Evolutionary conservation across 2,113 vertebrate genomes (phyloP).

Genomic region (Patagioenas fasciata): DNA sequence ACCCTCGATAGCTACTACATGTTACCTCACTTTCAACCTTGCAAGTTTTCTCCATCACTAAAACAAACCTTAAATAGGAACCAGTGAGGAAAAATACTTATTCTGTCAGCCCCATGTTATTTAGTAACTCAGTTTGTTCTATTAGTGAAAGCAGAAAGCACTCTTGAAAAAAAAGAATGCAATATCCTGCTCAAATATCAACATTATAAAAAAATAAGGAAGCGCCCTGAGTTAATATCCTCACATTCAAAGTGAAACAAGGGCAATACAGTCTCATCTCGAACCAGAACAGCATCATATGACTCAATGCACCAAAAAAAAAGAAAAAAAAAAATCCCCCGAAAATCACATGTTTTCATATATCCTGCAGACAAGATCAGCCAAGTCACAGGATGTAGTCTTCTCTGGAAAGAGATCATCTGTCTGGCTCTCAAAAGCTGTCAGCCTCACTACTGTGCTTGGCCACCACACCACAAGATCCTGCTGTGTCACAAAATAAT

Average conservation of each 20-base stretch:
- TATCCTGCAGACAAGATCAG: conserved; percentile 39
- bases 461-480: neutral
- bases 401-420: neutral
- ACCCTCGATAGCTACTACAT: neutral
- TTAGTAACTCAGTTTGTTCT: neutral
- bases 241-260: conserved; percentile 3
- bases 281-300: conserved; percentile 14
- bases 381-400: conserved; percentile 8
- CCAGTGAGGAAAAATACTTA: neutral
- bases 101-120: neutral
- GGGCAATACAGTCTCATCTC: conserved; percentile 3
- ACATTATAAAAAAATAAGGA: conserved; percentile 36
- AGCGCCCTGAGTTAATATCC: neutral
- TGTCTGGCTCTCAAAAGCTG: neutral
- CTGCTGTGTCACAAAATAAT: neutral
- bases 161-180: neutral
- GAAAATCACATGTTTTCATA: conserved; percentile 54
- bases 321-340: neutral
- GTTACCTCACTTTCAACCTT: neutral
- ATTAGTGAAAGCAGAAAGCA: neutral
- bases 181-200: conserved; percentile 7
- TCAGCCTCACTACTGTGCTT: neutral
- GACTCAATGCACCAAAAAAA: conserved; percentile 7
- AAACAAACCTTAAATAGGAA: neutral
- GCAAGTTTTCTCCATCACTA: neutral